Conservation (phyloP, 2,888 invertebrate genomes). For the Halictus quadricinctus region DNA sequence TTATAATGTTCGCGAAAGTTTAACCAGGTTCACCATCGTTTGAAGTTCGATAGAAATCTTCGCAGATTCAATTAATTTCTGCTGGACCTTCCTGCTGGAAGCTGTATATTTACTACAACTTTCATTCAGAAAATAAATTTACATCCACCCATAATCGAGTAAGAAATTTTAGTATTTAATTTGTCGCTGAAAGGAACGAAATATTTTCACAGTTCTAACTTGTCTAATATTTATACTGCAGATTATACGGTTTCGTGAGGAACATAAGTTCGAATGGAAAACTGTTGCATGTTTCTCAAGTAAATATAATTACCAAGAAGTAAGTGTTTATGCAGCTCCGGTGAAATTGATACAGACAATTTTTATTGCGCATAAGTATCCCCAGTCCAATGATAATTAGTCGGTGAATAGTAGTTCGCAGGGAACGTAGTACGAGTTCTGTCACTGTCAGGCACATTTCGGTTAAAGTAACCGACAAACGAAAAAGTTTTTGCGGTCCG, state of each 20-base stretch:
- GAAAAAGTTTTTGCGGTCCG: slow-evolving; percentile 34
- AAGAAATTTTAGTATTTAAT: too few species aligned
- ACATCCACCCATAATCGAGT: too few species aligned
- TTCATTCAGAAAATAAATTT: too few species aligned
- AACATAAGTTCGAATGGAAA: too few species aligned
- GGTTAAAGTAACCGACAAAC: slow-evolving; percentile 26
- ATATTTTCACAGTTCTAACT: too few species aligned
- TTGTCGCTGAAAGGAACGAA: too few species aligned
- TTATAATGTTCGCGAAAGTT: neutral
- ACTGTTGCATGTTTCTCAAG: too few species aligned
- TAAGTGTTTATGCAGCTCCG: neutral
- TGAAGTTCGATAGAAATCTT: neutral
- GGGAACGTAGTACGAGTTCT: neutral
- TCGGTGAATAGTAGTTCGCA: neutral
- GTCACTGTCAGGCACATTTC: slow-evolving; percentile 12
- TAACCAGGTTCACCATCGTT: neutral
- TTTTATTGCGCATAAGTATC: neutral
- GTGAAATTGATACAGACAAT: too few species aligned
- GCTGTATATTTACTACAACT: too few species aligned
- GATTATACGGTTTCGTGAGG: too few species aligned
- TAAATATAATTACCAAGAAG: neutral
- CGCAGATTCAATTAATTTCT: neutral
- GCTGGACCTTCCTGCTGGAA: too few species aligned
- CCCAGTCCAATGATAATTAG: neutral
- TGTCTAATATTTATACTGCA: too few species aligned